Conservation (phyloP, 2,797 vertebrate species). For the Acanthiza pusilla region DNA sequence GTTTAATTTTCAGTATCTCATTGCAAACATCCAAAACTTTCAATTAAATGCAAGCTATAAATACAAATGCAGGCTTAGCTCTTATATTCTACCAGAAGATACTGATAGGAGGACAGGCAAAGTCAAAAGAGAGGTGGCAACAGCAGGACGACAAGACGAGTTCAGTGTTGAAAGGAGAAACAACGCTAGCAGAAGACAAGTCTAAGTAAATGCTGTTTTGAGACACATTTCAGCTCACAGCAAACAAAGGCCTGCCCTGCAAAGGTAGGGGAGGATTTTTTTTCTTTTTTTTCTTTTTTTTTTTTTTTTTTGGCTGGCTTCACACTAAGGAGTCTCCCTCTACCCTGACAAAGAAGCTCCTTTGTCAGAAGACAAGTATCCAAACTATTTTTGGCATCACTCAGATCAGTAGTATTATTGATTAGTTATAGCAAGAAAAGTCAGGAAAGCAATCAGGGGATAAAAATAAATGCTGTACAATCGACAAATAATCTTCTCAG, state of each 20-base stretch:
- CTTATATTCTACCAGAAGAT: background rate
- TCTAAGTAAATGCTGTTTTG: background rate
- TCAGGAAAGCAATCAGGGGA: background rate
- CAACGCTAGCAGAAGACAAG: background rate
- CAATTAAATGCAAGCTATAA: background rate
- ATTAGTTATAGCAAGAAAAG: background rate
- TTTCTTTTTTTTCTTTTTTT: background rate
- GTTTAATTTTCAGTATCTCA: background rate
- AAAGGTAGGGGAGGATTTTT: background rate
- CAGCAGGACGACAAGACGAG: background rate
- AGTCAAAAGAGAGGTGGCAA: background rate
- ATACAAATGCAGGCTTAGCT: background rate
- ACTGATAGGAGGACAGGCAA: background rate
- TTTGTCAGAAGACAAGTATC: background rate
- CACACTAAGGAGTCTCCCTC: background rate
- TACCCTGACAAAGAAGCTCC: background rate
- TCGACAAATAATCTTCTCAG: background rate
- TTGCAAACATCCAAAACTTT: background rate
- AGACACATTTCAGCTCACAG: background rate
- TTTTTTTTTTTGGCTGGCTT: background rate
- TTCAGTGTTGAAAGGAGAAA: background rate
- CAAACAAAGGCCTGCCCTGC: background rate
- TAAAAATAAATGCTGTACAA: background rate
- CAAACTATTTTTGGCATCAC: background rate
- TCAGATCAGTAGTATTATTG: background rate